A percentile compares a stretch with the other conserved stretches of the same genome.
Evolutionary conservation across 2,888 invertebrate genomes (phyloP).

Genomic region (Agrilus mali): DNA sequence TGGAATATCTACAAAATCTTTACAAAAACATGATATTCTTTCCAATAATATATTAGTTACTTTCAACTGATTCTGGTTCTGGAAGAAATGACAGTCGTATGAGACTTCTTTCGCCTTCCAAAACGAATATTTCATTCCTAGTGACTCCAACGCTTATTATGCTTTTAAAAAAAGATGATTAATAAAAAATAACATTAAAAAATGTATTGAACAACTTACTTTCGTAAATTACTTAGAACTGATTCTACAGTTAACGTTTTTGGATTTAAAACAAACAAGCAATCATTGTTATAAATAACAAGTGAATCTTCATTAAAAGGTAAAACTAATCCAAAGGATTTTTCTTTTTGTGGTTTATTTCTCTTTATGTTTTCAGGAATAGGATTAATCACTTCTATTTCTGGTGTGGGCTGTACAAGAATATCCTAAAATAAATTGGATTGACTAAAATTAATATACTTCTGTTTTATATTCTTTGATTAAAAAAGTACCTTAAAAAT

Average conservation of each 20-base stretch:
- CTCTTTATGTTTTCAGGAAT: slow-evolving; percentile 31
- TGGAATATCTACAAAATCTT: slow-evolving; percentile 5
- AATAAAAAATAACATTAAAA: slow-evolving; percentile 7
- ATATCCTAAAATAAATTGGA: slow-evolving; percentile 23
- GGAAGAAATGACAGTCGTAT: slow-evolving; percentile 65
- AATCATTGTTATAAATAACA: slow-evolving; percentile 58
- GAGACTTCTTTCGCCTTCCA: slow-evolving; percentile 67
- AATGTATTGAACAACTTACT: slow-evolving; percentile 29
- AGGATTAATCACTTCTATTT: slow-evolving; percentile 65
- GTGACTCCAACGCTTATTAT: slow-evolving; percentile 47
- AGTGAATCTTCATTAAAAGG: slow-evolving; percentile 61
- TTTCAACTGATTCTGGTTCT: slow-evolving; percentile 52
- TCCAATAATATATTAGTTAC: slow-evolving; percentile 18
- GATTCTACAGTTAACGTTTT: slow-evolving; percentile 51
- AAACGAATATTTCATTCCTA: slow-evolving; percentile 67
- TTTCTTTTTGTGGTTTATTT: slow-evolving; percentile 36
- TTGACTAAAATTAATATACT: not conserved
- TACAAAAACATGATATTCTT: not conserved
- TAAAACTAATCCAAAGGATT: slow-evolving; percentile 49
- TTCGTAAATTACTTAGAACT: slow-evolving; percentile 48
- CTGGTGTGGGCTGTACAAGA: slow-evolving; percentile 33
- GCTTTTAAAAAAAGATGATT: slow-evolving; percentile 33
- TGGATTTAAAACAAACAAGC: slow-evolving; percentile 67
- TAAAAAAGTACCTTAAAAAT: slow-evolving; percentile 56
- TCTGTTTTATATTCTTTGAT: not conserved